These are phyloP conservation scores for Ahaetulla prasina DNA, from an alignment of 2,113 vertebrate genomes.

Conservation along the genomic window DNA sequence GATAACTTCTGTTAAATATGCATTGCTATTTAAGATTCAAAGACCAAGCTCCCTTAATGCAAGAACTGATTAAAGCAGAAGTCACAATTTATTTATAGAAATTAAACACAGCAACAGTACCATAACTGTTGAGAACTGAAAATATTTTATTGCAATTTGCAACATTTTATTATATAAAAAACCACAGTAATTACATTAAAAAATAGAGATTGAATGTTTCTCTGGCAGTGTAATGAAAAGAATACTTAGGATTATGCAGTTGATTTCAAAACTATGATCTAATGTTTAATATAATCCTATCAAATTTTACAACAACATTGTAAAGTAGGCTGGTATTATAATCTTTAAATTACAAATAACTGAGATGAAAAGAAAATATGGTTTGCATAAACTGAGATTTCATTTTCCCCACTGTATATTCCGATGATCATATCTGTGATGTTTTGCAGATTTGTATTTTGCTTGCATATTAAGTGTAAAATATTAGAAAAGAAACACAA, in stretches of 20 bases:
- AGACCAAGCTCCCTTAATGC: slow-evolving; percentile 39
- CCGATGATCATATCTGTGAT: not conserved
- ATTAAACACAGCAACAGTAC: not conserved
- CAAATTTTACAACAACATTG: not conserved
- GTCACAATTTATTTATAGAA: slow-evolving; percentile 9
- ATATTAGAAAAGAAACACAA: not conserved
- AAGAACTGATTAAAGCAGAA: slow-evolving; percentile 39
- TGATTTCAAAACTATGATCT: not conserved
- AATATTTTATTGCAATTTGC: not conserved
- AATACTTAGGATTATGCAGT: not conserved
- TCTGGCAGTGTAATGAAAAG: not conserved
- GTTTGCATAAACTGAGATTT: not conserved
- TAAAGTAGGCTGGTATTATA: not conserved
- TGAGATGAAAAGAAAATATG: not conserved
- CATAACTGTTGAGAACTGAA: not conserved
- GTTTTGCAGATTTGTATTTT: not conserved
- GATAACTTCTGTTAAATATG: slow-evolving; percentile 46
- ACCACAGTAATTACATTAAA: not conserved
- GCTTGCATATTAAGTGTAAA: not conserved
- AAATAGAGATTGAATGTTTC: not conserved
- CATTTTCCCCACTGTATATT: not conserved
- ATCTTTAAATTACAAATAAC: not conserved
- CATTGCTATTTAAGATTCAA: slow-evolving; percentile 44
- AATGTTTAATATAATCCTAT: not conserved
- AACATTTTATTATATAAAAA: slow-evolving; percentile 7